Evolutionary conservation across 2,888 invertebrate species (phyloP).

Genomic region (Elysia crispata): DNA sequence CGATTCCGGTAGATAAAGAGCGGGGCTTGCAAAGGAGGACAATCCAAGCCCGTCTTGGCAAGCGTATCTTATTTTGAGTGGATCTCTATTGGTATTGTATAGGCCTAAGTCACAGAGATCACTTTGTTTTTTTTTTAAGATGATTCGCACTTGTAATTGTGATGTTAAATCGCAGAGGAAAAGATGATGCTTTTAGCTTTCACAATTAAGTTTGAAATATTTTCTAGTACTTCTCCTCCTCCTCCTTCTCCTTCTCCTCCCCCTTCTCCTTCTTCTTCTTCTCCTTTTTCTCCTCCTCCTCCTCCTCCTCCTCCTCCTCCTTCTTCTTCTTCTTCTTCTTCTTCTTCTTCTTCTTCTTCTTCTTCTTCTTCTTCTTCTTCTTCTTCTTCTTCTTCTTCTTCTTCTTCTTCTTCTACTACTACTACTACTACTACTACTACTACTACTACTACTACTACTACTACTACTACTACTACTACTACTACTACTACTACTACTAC

Average conservation of each 20-base stretch:
- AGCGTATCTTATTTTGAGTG: too few relatives aligned
- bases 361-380: slow-evolving; percentile 4
- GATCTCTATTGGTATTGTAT: too few relatives aligned
- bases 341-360: slow-evolving; percentile 20
- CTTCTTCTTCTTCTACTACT: slow-evolving; percentile 3
- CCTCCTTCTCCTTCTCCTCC: background rate
- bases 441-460: background rate
- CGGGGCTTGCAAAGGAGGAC: too few relatives aligned
- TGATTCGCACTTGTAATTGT: too few relatives aligned
- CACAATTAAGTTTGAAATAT: too few relatives aligned
- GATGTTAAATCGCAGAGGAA: too few relatives aligned
- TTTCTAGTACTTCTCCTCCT: background rate
- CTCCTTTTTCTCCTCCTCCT: background rate
- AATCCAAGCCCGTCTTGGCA: too few relatives aligned
- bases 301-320: background rate
- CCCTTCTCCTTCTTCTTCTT: background rate
- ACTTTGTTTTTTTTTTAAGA: too few relatives aligned
- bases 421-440: background rate
- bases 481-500: background rate
- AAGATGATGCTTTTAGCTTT: too few relatives aligned
- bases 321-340: slow-evolving; percentile 21
- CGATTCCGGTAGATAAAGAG: too few relatives aligned
- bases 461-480: background rate
- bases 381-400: slow-evolving; percentile 1
- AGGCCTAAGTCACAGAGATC: too few relatives aligned